Evolutionary conservation across 2,113 vertebrate genomes (phyloP).

Genomic region (Montifringilla adamsi): DNA sequence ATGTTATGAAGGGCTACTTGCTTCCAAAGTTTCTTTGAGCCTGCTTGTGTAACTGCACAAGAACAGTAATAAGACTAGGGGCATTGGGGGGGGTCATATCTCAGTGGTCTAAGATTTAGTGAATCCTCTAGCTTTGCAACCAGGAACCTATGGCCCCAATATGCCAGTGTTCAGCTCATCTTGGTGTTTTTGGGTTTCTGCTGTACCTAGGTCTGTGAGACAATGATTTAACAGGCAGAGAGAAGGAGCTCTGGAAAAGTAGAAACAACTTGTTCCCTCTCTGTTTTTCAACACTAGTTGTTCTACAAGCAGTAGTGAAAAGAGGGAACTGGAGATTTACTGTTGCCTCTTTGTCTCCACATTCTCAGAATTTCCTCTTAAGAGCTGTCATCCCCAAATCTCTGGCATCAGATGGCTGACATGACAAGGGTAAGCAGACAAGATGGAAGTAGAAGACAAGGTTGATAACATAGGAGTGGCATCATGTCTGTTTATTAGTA

Average conservation of each 20-base stretch:
- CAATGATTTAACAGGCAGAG: neutral
- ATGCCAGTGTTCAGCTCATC: neutral
- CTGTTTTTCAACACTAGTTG: neutral
- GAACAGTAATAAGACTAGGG: neutral
- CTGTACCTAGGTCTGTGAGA: neutral
- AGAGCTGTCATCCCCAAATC: neutral
- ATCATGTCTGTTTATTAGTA: neutral
- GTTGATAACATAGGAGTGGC: neutral
- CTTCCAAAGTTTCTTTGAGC: neutral
- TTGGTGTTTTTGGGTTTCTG: neutral
- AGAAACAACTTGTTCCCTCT: neutral
- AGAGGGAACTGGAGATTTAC: neutral
- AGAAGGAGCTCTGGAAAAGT: neutral
- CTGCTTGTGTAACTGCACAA: neutral
- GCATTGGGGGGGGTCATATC: rapidly evolving
- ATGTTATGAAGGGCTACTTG: neutral
- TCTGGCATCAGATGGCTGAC: neutral
- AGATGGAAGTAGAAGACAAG: neutral
- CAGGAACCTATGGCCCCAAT: neutral
- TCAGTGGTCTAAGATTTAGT: neutral
- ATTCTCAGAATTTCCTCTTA: neutral
- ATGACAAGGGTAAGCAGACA: neutral
- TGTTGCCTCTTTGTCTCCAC: neutral
- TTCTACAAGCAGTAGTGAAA: neutral
- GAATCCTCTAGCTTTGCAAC: neutral